phyloP scores from a whole-genome alignment of 2,888 invertebrate genomes.

The Melikaiella ostensackeni region DNA sequence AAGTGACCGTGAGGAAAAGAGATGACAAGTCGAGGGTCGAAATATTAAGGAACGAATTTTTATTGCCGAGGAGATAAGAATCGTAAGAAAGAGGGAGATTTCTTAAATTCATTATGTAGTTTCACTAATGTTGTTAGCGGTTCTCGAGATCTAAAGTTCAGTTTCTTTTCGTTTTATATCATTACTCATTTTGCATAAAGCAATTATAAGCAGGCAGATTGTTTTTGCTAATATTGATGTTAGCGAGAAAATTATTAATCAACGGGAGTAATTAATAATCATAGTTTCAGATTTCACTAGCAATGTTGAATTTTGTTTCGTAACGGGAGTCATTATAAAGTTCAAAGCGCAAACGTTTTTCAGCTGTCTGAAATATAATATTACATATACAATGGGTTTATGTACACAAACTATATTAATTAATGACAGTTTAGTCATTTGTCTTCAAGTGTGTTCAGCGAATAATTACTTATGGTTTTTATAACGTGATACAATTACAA shows the following conservation, averaged over 20 bases:
- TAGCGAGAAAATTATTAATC: background rate
- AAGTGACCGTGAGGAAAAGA: constrained; percentile 8
- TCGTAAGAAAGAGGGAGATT: constrained; percentile 29
- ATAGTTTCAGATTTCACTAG: background rate
- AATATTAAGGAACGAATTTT: constrained; percentile 47
- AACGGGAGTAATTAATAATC: background rate
- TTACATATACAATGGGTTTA: background rate
- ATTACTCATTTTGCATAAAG: constrained; percentile 24
- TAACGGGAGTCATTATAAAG: background rate
- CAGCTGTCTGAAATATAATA: background rate
- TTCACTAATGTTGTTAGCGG: background rate
- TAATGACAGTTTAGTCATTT: background rate
- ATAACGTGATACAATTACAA: no score
- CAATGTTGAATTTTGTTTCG: background rate
- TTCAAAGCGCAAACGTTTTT: background rate
- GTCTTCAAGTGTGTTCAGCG: background rate
- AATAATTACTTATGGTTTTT: no score
- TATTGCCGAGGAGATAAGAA: constrained; percentile 56
- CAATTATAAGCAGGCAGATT: background rate
- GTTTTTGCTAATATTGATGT: constrained; percentile 5
- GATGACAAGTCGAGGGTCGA: constrained; percentile 21
- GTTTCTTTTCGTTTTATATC: background rate
- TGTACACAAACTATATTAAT: background rate
- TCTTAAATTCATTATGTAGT: constrained; percentile 16
- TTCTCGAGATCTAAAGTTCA: constrained; percentile 18